These are phyloP conservation scores for Sesamia inferens DNA, from an alignment of 2,888 invertebrate genomes.

Conservation along the genomic window DNA sequence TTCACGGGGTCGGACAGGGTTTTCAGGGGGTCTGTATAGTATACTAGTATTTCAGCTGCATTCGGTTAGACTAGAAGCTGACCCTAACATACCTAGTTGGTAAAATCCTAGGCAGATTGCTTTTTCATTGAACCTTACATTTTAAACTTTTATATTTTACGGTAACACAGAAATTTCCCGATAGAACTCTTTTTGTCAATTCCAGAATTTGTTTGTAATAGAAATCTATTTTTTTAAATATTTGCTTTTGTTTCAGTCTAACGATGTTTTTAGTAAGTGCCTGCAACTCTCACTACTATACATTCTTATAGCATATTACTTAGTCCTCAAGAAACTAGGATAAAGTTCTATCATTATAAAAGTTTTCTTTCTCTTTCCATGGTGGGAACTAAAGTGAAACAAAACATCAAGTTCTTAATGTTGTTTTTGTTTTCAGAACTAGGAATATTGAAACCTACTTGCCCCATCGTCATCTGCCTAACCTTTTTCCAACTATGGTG, in stretches of 20 bases:
- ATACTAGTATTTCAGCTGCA: neutral
- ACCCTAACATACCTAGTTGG: neutral
- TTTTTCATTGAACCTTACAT: neutral
- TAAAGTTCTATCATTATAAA: no score
- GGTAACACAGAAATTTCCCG: neutral
- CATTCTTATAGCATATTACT: neutral
- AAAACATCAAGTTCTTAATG: neutral
- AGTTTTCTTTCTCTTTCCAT: no score
- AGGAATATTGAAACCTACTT: neutral
- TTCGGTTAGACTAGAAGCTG: neutral
- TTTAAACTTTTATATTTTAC: neutral
- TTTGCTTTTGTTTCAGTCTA: neutral
- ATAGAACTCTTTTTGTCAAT: neutral
- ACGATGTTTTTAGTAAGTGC: no score
- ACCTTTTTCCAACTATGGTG: no score
- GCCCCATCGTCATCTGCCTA: neutral
- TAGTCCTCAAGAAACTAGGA: neutral
- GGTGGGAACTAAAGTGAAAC: neutral
- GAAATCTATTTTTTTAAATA: neutral
- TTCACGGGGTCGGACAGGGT: no score
- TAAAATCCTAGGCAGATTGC: neutral
- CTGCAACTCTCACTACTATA: neutral
- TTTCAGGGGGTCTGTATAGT: no score
- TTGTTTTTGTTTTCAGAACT: neutral
- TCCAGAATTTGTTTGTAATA: neutral